A percentile compares a stretch with the other conserved stretches of the same genome.
Conservation (phyloP, 2,113 vertebrate species). For the Lutjanus erythropterus region DNA sequence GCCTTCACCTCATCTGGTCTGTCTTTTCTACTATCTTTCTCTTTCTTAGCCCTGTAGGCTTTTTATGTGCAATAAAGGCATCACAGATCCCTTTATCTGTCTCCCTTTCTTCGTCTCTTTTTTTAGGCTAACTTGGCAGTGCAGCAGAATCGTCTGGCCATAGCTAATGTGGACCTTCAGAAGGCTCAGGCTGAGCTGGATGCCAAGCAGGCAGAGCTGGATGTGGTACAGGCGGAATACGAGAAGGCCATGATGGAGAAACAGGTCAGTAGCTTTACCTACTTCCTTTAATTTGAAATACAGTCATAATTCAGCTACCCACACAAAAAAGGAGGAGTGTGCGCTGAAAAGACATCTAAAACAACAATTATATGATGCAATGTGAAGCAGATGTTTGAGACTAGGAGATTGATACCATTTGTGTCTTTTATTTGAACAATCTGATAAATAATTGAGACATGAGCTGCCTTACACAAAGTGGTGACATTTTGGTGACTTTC, state of each 20-base stretch:
- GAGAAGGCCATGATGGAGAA: slow-evolving; percentile 79
- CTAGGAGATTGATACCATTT: too few relatives aligned
- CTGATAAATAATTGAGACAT: neutral
- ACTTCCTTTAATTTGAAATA: neutral
- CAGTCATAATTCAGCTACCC: neutral
- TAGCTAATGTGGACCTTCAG: slow-evolving; percentile 73
- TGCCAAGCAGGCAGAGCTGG: slow-evolving; percentile 78
- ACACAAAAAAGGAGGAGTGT: neutral
- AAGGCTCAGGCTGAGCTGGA: slow-evolving; percentile 78
- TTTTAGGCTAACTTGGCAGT: slow-evolving; percentile 76
- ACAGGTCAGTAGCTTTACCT: slow-evolving; percentile 59
- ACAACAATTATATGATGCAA: neutral
- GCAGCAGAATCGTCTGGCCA: slow-evolving; percentile 73
- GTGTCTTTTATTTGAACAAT: too few relatives aligned
- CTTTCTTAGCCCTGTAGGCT: neutral
- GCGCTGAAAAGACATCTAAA: neutral
- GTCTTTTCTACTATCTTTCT: neutral
- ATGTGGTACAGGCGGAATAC: slow-evolving; percentile 73
- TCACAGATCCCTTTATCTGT: slow-evolving; percentile 1
- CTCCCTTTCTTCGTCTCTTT: neutral
- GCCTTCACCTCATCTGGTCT: neutral
- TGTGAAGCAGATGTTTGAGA: neutral
- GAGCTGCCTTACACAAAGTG: neutral
- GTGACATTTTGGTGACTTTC: neutral
- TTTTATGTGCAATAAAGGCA: slow-evolving; percentile 22